phyloP scores from a whole-genome alignment of 2,113 vertebrate genomes.

The Eubucco bourcierii region DNA sequence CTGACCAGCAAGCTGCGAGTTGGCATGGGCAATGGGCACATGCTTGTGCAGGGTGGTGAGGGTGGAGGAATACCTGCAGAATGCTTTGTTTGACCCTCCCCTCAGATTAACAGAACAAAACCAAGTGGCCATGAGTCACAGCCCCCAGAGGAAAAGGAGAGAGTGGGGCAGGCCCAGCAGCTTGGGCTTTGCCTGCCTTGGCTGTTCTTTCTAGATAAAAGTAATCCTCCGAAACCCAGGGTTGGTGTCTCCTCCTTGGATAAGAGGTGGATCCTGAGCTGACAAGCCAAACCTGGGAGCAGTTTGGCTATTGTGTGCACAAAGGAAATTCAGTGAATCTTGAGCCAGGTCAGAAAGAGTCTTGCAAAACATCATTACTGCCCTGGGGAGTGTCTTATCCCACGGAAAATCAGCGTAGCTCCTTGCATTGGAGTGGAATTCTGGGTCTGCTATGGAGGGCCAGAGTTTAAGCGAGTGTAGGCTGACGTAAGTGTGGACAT shows the following conservation, averaged over 20 bases:
- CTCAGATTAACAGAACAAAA: neutral
- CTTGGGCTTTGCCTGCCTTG: neutral
- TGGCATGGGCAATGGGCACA: fast-evolving
- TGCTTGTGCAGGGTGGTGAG: neutral
- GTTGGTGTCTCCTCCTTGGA: neutral
- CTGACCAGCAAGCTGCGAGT: neutral
- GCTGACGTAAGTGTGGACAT: neutral
- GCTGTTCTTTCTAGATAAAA: neutral
- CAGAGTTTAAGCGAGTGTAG: neutral
- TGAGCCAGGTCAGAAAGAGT: neutral
- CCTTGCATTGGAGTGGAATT: neutral
- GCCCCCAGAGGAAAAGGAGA: neutral
- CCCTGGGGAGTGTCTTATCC: neutral
- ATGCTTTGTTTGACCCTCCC: neutral
- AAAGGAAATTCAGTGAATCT: neutral
- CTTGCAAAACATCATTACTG: neutral
- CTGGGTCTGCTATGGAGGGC: neutral
- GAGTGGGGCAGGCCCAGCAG: neutral
- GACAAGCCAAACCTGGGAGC: neutral
- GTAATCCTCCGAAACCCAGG: neutral
- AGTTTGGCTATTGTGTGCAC: neutral
- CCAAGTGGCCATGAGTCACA: neutral
- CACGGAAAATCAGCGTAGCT: neutral
- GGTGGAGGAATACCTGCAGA: neutral
- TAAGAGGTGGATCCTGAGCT: neutral